Percentiles rank a stretch among this genome's conserved stretches.
Conservation (phyloP, 2,888 invertebrate species). For the Zygaena filipendulae region DNA sequence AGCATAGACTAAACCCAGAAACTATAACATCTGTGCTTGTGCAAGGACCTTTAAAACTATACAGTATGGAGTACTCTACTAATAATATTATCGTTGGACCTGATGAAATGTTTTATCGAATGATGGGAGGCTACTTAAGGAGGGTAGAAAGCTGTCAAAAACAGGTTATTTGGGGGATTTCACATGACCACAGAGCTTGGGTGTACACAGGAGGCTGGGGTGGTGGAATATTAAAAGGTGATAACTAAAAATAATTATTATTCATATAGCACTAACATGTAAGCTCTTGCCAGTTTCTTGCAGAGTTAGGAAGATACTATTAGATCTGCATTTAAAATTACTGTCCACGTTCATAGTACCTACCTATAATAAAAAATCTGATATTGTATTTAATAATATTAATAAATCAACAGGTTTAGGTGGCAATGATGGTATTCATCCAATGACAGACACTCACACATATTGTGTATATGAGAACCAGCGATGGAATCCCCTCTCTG, state of each 20-base stretch:
- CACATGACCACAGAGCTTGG: slow-evolving; percentile 90
- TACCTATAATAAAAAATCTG: too few relatives aligned
- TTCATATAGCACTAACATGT: background rate
- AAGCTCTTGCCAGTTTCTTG: too few relatives aligned
- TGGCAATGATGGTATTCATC: slow-evolving; percentile 60
- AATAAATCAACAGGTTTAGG: too few relatives aligned
- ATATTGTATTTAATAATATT: too few relatives aligned
- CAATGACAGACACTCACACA: slow-evolving; percentile 87
- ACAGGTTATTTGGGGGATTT: slow-evolving; percentile 92
- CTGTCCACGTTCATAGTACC: too few relatives aligned
- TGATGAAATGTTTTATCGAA: slow-evolving; percentile 85
- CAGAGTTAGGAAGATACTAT: too few relatives aligned
- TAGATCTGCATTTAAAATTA: too few relatives aligned
- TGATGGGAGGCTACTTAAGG: slow-evolving; percentile 87
- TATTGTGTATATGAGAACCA: slow-evolving; percentile 95
- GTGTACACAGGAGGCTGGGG: slow-evolving; percentile 92
- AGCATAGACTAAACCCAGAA: slow-evolving; percentile 80
- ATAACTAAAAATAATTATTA: background rate
- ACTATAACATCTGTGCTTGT: slow-evolving; percentile 78
- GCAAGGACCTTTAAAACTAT: slow-evolving; percentile 81
- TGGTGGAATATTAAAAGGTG: slow-evolving; percentile 80
- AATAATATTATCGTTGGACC: slow-evolving; percentile 76
- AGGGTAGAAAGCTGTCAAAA: slow-evolving; percentile 79
- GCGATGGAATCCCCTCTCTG: slow-evolving; percentile 92
- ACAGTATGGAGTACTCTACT: slow-evolving; percentile 73